phyloP scores from a whole-genome alignment of 2,797 vertebrate genomes.

The Myotis daubentonii region DNA sequence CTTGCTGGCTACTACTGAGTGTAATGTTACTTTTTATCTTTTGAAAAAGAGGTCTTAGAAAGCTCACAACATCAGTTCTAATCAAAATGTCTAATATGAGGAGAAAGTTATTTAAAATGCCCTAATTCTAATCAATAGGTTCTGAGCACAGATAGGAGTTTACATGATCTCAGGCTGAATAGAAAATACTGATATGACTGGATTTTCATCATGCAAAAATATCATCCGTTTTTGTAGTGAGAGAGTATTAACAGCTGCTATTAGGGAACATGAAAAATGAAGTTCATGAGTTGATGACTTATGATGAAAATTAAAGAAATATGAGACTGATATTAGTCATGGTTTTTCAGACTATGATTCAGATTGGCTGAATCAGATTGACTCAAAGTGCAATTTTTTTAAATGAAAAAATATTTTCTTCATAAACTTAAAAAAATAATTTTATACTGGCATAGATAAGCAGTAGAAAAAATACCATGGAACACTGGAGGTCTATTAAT shows the following conservation, averaged over 20 bases:
- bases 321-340: not conserved
- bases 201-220: not conserved
- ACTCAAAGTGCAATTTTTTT: not conserved
- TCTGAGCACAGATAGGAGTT: not conserved
- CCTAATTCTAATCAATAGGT: not conserved
- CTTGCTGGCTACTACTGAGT: not conserved
- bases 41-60: not conserved
- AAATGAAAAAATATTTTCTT: not conserved
- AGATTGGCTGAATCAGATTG: not conserved
- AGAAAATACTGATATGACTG: not conserved
- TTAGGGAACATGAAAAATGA: not conserved
- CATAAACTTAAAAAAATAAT: not conserved
- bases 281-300: not conserved
- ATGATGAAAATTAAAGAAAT: conserved; percentile 40
- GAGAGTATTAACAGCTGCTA: not conserved
- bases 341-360: not conserved
- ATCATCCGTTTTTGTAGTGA: not conserved
- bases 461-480: not conserved
- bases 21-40: not conserved
- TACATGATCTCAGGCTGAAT: not conserved
- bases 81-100: conserved; percentile 18
- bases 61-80: not conserved
- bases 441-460: not conserved
- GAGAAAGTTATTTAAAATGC: not conserved
- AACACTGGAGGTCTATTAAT: not conserved